Percentiles rank a stretch among this genome's conserved stretches.
Conservation (phyloP, 2,888 invertebrate species). For the Drosophila cognata region DNA sequence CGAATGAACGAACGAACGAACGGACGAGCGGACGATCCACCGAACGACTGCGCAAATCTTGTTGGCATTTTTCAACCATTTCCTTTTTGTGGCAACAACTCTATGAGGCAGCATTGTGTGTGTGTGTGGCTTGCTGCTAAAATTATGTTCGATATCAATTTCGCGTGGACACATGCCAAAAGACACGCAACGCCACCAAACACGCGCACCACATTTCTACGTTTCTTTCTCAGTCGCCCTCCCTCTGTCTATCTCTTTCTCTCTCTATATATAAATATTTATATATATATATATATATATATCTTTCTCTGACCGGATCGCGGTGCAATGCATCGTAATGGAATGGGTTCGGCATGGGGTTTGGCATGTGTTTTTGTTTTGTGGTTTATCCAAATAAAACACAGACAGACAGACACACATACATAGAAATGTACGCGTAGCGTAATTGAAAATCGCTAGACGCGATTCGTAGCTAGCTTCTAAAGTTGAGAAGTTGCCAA, state of each 20-base stretch:
- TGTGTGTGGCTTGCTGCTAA: conserved; percentile 56
- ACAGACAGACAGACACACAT: conserved; percentile 7
- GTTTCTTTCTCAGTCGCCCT: conserved; percentile 21
- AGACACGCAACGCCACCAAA: conserved; percentile 81
- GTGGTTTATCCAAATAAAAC: conserved; percentile 38
- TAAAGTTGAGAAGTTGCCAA: conserved; percentile 1
- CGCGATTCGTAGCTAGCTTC: neutral
- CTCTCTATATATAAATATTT: neutral
- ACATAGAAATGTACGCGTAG: conserved; percentile 3
- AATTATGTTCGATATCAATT: conserved; percentile 81
- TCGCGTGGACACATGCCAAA: conserved; percentile 81
- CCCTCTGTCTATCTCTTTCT: conserved; percentile 13
- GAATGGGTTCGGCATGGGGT: conserved; percentile 15
- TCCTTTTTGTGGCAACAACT: conserved; percentile 61
- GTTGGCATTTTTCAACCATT: conserved; percentile 77
- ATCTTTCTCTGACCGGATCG: conserved; percentile 14
- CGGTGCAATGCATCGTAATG: conserved; percentile 1
- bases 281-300: neutral
- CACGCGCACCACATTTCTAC: conserved; percentile 73
- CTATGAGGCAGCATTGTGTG: conserved; percentile 24
- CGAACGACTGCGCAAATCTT: conserved; percentile 68
- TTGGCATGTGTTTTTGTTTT: conserved; percentile 20
- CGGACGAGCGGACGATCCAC: conserved; percentile 34
- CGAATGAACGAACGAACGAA: conserved; percentile 12
- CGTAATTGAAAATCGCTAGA: conserved; percentile 38